These are phyloP conservation scores for Eunapius fragilis DNA, from an alignment of 37 sponge, comb jelly and placozoan species.

Conservation along the genomic window DNA sequence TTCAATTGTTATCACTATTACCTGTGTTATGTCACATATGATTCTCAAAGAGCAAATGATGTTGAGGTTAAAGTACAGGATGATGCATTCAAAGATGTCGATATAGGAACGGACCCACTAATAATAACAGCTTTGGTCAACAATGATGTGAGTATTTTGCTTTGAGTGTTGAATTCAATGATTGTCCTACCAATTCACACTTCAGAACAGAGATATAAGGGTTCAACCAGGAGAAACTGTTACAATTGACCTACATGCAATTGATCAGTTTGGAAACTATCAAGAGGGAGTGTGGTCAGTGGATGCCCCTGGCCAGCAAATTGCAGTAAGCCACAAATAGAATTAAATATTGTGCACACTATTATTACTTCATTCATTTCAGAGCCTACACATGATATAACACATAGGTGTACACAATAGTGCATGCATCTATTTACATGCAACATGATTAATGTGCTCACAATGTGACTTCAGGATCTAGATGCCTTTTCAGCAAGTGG, in stretches of 20 bases:
- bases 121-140: conserved; percentile 3
- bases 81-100: not conserved
- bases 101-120: conserved; percentile 2
- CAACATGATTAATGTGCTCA: not conserved
- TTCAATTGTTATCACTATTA: not conserved
- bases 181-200: not conserved
- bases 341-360: no score
- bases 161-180: no score
- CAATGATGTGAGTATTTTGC: not conserved
- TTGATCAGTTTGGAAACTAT: conserved; percentile 71
- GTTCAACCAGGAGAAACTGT: conserved; percentile 81
- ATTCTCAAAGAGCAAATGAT: not conserved
- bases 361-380: no score
- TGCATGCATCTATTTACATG: not conserved
- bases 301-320: conserved; percentile 51
- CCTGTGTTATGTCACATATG: not conserved
- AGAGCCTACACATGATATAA: not conserved
- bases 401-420: not conserved
- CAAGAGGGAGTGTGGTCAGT: conserved; percentile 83
- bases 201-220: not conserved
- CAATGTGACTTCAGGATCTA: conserved; percentile 44
- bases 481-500: conserved; percentile 73
- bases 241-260: conserved; percentile 51
- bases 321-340: conserved; percentile 63
- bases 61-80: not conserved